Evolutionary conservation across 2,888 invertebrate genomes (phyloP), one percentile per base, ranked within the genome.

Genomic region (Drosophila buzzatii): DNA sequence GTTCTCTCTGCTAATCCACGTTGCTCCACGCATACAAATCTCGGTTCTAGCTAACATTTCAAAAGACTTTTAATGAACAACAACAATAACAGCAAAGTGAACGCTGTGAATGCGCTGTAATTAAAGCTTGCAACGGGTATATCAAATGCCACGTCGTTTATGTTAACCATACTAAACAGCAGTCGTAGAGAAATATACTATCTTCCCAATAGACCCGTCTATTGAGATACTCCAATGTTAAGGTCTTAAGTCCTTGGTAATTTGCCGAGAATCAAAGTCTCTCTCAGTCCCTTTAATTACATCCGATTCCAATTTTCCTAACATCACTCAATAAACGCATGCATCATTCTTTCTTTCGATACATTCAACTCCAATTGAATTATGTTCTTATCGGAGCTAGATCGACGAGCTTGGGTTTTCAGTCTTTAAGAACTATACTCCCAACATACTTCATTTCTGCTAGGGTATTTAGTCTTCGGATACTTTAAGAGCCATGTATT

Each of bases 1-100:
- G 37, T 3, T 18, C 35, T 4, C 14, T 12, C 3, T 37, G 44
- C 20, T 6, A 10, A 20, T 18, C 18, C 31, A 18, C 14, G 18
- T 51, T 33, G 33, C 51, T 51, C 51, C 51, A 51, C 51, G 51
- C 18, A 33, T 33, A 33, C 16, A 53, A 18, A 33, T 33, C 33
- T 31, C 42, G n/a, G 16, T 45, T 23, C 8, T 18, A 39, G 18
- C 16, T 39, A 20, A 20, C 10, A 8, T 62, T 61, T 86, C 47
- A 67, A 82, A 75, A 72, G 87, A 47, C 14, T 33, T 55, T 35
- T 84, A 87, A 87, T 84, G 76, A 82, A 62, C 64, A 42, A 8
- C 49, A 55, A 44, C 63, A 44, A 9, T 16, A 44, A 7, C 20
- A 35, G 35, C 35, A 37, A 58, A 35, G 47, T 52, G 33, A 37